Evolutionary conservation across 2,797 vertebrate genomes (phyloP).

Genomic region (Mormyrus hasselquistii): DNA sequence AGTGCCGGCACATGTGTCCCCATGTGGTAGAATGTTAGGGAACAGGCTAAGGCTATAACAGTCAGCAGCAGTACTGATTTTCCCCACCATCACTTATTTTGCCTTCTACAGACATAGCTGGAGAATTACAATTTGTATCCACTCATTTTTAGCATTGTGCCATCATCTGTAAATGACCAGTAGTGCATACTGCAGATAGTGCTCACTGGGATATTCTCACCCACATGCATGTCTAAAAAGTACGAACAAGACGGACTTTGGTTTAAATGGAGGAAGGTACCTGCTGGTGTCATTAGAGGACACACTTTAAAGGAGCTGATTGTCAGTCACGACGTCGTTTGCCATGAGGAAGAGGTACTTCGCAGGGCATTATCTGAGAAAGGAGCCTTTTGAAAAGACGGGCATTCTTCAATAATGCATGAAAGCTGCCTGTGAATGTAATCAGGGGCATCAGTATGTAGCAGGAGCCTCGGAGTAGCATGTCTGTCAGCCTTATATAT

Average conservation of each 20-base stretch:
- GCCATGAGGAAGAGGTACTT: neutral
- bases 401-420: conserved; percentile 11
- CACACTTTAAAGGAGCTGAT: neutral
- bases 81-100: neutral
- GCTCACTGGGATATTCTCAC: neutral
- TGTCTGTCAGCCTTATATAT: neutral
- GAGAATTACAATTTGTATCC: neutral
- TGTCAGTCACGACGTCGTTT: neutral
- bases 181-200: neutral
- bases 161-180: neutral
- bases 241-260: neutral
- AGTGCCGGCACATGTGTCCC: neutral
- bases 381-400: conserved; percentile 7
- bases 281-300: neutral
- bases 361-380: neutral
- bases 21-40: neutral
- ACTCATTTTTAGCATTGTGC: neutral
- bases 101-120: neutral
- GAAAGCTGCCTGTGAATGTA: conserved; percentile 9
- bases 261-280: neutral
- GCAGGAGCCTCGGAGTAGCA: neutral
- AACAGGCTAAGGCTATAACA: neutral
- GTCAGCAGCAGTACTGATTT: neutral
- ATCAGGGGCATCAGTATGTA: conserved; percentile 10
- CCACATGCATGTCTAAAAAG: neutral